Evolutionary conservation across 92 coral and sea anemone species (phyloP).

Genomic region (Virgularia gustaviana): DNA sequence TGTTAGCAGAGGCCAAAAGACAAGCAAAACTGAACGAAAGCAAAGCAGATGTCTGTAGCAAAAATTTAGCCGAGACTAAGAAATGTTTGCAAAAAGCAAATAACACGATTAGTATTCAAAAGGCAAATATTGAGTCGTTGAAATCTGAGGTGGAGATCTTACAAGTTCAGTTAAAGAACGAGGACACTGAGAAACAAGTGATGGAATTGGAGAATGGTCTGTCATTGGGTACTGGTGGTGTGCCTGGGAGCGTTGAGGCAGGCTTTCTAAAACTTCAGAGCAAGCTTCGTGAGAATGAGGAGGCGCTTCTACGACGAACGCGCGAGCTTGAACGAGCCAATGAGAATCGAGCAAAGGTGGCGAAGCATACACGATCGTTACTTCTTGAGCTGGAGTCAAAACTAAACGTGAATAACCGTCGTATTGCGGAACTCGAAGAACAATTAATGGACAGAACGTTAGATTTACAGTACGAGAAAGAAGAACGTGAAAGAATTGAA

Average conservation of each 20-base stretch:
- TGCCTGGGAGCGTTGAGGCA: constrained; percentile 53
- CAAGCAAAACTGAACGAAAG: constrained; percentile 69
- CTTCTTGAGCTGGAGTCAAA: constrained; percentile 87
- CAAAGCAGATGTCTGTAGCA: constrained; percentile 65
- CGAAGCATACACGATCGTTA: constrained; percentile 88
- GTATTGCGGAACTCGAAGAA: constrained; percentile 70
- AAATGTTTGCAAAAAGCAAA: constrained; percentile 81
- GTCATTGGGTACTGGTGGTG: constrained; percentile 41
- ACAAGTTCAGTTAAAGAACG: constrained; percentile 30
- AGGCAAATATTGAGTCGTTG: constrained; percentile 70
- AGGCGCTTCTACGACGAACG: constrained; percentile 72
- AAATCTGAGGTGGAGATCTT: constrained; percentile 59
- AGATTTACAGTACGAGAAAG: constrained; percentile 72
- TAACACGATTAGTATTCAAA: constrained; percentile 86
- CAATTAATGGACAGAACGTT: constrained; percentile 67
- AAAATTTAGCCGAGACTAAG: constrained; percentile 81
- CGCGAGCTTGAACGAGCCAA: constrained; percentile 95
- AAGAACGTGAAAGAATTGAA: constrained; percentile 61
- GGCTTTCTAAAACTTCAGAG: constrained; percentile 64
- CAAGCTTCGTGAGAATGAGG: constrained; percentile 71
- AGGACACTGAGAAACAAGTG: constrained; percentile 50
- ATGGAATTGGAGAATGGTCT: constrained; percentile 42
- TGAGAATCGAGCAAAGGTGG: constrained; percentile 97
- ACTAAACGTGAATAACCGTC: constrained; percentile 72
- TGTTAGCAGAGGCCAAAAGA: constrained; percentile 79